Base-by-base conservation (phyloP, 2,888 invertebrate species). In the Papilio elwesi region DNA sequence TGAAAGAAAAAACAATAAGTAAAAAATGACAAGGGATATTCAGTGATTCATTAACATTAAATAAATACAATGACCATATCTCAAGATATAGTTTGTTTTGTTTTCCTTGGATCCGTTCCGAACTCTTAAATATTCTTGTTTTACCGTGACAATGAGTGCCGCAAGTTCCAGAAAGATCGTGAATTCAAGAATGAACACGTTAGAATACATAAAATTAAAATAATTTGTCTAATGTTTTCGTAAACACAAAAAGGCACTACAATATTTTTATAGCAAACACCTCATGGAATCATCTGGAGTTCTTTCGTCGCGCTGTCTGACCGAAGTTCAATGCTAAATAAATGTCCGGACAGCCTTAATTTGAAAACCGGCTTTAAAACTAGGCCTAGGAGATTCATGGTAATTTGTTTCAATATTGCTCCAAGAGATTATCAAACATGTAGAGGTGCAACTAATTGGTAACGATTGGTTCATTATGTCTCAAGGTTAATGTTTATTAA, bases 311-410 rank as follows among this genome's bases (percentile, higher is more conserved):
- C n/a, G 9, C 26, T 55, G 12, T 7, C 15, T 62, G 59, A 43
- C 59, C 59, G 43, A 43, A 62, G 59, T 62, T 62, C 59, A 62
- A 62, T 62, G 59, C 15, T 62, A 43, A 62, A 43, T 62, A 1
- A 62, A 62, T 62, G 15, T 43, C 6, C 38, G n/a, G n/a, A n/a
- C 12, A 55, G 13, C 7, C 15, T 62, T 62, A 43, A 43, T 62
- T 59, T 62, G 59, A n/a, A 43, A 62, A 62, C 59, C 59, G 59
- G 59, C 15, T 62, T 43, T 15, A 43, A 36, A 62, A 62, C 59
- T 62, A 62, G 59, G 59, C 15, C 43, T 59, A 59, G 8, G 38
- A 55, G 26, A 55, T 55, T 55, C 26, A 16, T 10, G 55, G 12
- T 52, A 15, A 6, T 43, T 57, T 62, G 36, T 59, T 15, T 62